Base-by-base conservation (phyloP, 2,797 vertebrate species). In the Sebastes iracundus region DNA sequence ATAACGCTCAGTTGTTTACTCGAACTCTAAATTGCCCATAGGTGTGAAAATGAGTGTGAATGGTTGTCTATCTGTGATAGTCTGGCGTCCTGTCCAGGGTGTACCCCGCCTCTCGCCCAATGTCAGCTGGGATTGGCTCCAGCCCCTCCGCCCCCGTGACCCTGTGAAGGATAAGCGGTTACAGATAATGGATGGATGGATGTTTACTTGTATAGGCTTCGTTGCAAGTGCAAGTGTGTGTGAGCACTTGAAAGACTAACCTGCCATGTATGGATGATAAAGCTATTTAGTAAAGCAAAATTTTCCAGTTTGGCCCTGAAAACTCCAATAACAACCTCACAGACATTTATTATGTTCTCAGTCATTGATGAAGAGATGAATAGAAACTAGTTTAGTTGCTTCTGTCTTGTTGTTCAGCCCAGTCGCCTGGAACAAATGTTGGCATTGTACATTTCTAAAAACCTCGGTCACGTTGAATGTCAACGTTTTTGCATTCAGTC, bases 331-430 rank as follows among this genome's bases (percentile, higher is more conserved):
- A 72, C 70, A 87, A 71, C 62, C 74, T 32, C 72, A 68, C 35
- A 69, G 55, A 46, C 27, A 63, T 88, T 79, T 70, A 67, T 81
- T 65, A 38, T 79, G 85, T 84, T 83, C 38, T 85, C 58, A 63
- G 81, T 73, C 28, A 9, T 35, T 35, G 71, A 22, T 9, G 16
- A 38, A 71, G 52, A 70, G 30, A 68, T 49, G 72, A 68, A 82
- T n/a, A 69, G 25, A 69, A 75, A 62, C 52, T 65, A 68, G 20
- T 75, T 83, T 35, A 59, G 35, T 52, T 18, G 16, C n/a, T 71
- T 83, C 77, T 74, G 33, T 61, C n/a, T 66, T 67, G 46, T 20
- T 49, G 7, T 49, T 9, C 18, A 49, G 46, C 46, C 46, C 18
- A 49, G 18, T 49, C 0, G 7, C 18, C 46, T 9, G 18, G 46